Conservation (phyloP, 2,888 invertebrate species). For the Alloplasta piceator region DNA sequence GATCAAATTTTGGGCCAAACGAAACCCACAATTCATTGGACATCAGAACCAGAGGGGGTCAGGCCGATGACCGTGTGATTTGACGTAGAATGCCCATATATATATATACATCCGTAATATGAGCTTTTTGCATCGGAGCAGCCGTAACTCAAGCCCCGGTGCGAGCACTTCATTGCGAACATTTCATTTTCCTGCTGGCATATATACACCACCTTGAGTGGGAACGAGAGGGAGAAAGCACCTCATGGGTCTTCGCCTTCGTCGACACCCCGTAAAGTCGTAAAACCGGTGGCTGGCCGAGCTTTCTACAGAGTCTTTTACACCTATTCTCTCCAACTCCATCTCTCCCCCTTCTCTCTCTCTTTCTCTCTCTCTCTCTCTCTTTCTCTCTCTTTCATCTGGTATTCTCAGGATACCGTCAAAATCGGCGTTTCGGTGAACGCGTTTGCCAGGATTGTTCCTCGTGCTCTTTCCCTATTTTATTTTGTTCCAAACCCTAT, state of each 20-base stretch:
- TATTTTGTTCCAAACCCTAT: conserved; percentile 6
- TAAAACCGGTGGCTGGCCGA: conserved; percentile 60
- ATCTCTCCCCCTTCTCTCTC: no score
- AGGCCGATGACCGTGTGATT: no score
- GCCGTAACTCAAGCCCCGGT: conserved; percentile 60
- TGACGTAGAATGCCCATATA: no score
- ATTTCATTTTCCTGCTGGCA: conserved; percentile 62
- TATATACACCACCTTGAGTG: no score
- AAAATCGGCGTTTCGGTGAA: conserved; percentile 10
- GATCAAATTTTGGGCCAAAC: no score
- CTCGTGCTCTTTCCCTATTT: conserved; percentile 35
- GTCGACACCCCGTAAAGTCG: conserved; percentile 49
- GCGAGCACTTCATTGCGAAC: conserved; percentile 62
- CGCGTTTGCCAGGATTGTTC: conserved; percentile 33
- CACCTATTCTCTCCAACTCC: no score
- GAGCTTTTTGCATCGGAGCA: conserved; percentile 60
- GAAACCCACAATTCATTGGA: no score
- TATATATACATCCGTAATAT: conserved; percentile 62
- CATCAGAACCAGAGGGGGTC: no score
- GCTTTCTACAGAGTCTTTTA: conserved; percentile 50
- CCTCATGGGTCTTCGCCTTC: conserved; percentile 11
- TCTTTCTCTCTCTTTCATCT: neutral
- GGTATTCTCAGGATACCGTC: neutral
- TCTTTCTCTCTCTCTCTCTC: conserved; percentile 25
- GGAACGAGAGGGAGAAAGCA: conserved; percentile 13